Evolutionary conservation across 2,888 invertebrate species (phyloP), one percentile per base, ranked within the genome.

Genomic region (Drosophila prolongata): DNA sequence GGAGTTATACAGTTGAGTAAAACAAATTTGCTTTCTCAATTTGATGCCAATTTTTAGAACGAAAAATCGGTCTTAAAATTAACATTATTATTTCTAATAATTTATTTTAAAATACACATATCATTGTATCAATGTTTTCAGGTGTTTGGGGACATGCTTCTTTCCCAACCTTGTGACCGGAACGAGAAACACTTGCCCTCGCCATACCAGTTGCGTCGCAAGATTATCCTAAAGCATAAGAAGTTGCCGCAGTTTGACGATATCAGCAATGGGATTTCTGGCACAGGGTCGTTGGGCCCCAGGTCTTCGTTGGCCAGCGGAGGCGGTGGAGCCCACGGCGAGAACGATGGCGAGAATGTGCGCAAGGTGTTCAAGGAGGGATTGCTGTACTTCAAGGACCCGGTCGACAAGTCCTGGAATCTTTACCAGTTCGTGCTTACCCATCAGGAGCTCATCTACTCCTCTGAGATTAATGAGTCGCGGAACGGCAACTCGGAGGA

Each of bases 401-500:
- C 96, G 0, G 95, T 97, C 0, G 97, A 97, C 78, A 95, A 96
- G 90, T 96, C 96, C 71, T 99, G 98, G 98, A 96, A 96, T 90
- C 96, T 97, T 0, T 98, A 98, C 92, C 98, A 98, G 88, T 98
- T 98, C 90, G 97, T 98, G 14, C 93, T 99, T 38, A 98, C 97
- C 0, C 95, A 96, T 75, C 96, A 95, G 83, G 97, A 98, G 91
- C 93, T 99, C 50, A 97, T 96, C 89, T 98, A 98, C 69, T 90
- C 92, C 4, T 93, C 91, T 0, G 94, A 94, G 74, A 92, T 93
- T 0, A 95, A 94, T 35, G 93, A 93, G 0, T 93, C 94, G 40
- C 94, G 95, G 37, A 91, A 95, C 46, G 93, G 93, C 0, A 94
- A 94, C 47, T 94, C 95, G 11, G 95, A 95, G 54, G 94, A 94